Conservation (phyloP, 2,888 invertebrate genomes). For the Epinotia brunnichana region DNA sequence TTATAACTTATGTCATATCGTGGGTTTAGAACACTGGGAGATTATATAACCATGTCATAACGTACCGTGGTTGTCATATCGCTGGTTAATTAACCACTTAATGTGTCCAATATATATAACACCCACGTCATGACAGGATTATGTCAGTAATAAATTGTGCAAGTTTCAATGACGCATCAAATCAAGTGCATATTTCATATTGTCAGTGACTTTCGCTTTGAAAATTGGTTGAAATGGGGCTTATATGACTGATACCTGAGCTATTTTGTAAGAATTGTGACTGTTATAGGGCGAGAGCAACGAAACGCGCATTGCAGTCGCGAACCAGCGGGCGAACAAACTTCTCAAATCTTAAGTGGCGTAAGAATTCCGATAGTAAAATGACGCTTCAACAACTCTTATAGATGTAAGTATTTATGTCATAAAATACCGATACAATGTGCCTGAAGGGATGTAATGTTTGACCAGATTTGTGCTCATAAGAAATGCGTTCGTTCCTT, state of each 20-base stretch:
- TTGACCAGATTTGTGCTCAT: not conserved
- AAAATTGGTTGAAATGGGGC: not conserved
- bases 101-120: not conserved
- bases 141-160: not conserved
- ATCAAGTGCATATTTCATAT: not conserved
- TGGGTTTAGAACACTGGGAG: no score
- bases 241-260: constrained; percentile 22
- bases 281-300: constrained; percentile 89
- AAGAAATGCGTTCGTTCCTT: not conserved
- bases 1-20: not conserved
- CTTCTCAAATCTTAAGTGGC: constrained; percentile 88
- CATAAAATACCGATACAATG: constrained; percentile 17
- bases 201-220: not conserved
- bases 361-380: constrained; percentile 39
- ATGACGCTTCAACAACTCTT: constrained; percentile 48
- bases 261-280: constrained; percentile 38
- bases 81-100: not conserved
- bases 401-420: constrained; percentile 41
- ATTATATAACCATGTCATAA: no score
- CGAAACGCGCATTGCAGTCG: constrained; percentile 94
- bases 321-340: constrained; percentile 95
- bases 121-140: not conserved
- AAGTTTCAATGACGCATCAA: not conserved
- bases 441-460: constrained; percentile 12
- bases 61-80: no score